Base-by-base conservation (phyloP, 2,888 invertebrate species). In the Argyresthia goedartella region DNA sequence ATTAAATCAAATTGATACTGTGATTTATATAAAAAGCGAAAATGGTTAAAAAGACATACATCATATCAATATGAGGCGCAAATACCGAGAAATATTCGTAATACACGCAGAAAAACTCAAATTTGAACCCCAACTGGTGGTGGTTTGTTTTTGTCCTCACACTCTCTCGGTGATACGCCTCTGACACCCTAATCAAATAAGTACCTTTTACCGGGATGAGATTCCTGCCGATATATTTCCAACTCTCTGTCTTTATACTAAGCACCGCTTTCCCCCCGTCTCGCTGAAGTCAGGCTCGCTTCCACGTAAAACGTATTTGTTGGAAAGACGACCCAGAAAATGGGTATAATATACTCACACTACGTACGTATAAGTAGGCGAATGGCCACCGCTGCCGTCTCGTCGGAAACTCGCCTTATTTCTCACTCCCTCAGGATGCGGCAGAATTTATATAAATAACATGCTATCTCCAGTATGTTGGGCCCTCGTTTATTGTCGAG, bases 181-280 rank as follows among this genome's bases (percentile, higher is more conserved):
- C 81, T 84, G 85, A 84, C 85, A 85, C 85, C 85, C 85, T 85
- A 86, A 86, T 86, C 85, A 85, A 86, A 86, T 85, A 86, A 86
- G 82, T 85, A 85, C 85, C 85, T 84, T 84, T 82, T 81, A 81
- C 82, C 74, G 80, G 76, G 73, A 73, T 68, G 61, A 54, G 58
- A 56, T 56, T 51, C 15, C 43, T 8, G 6, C 34, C 58, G 58
- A 11, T 51, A 54, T 45, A 74, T 74, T 70, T 53, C 57, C 55
- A 55, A 59, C 71, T 65, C 59, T 73, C 62, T 35, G 4, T 1
- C 41, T 41, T 54, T 55, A 55, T 46, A 52, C 57, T 70, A 81
- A 61, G 67, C 76, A 14, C 16, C 13, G 14, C 33, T 42, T 47
- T 49, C 15, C 15, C 3, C 6, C 16, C 8, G n/a, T 6, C n/a